These are phyloP conservation scores for Spilogale gracilis DNA, from an alignment of 2,113 vertebrate species.

Conservation along the genomic window DNA sequence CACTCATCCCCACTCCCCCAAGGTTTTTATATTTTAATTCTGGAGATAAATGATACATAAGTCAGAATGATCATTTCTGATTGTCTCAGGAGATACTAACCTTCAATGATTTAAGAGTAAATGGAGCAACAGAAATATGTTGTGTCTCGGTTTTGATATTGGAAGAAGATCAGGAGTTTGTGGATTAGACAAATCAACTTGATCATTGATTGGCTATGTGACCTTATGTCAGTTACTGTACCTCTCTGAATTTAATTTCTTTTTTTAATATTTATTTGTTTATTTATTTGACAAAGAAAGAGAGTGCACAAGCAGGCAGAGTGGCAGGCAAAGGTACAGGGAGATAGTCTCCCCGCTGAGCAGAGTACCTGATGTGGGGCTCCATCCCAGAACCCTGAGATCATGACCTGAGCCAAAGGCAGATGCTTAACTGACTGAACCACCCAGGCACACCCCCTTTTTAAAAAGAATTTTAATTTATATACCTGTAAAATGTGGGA, in stretches of 20 bases:
- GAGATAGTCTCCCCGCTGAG: background rate
- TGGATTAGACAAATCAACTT: background rate
- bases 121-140: background rate
- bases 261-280: background rate
- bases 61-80: background rate
- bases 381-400: background rate
- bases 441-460: background rate
- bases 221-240: background rate
- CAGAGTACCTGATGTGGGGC: background rate
- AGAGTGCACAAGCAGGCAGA: background rate
- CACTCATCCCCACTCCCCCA: background rate
- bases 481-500: background rate
- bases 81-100: background rate
- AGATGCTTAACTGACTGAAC: background rate
- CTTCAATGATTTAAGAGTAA: conserved; percentile 1
- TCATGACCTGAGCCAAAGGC: background rate
- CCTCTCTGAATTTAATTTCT: conserved; percentile 38
- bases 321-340: background rate
- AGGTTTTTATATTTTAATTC: background rate
- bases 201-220: background rate
- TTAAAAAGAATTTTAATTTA: conserved; percentile 6
- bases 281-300: background rate
- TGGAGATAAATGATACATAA: background rate
- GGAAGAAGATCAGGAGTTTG: background rate
- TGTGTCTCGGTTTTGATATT: background rate